phyloP scores from a whole-genome alignment of 2,797 vertebrate genomes.

The Characodon lateralis region DNA sequence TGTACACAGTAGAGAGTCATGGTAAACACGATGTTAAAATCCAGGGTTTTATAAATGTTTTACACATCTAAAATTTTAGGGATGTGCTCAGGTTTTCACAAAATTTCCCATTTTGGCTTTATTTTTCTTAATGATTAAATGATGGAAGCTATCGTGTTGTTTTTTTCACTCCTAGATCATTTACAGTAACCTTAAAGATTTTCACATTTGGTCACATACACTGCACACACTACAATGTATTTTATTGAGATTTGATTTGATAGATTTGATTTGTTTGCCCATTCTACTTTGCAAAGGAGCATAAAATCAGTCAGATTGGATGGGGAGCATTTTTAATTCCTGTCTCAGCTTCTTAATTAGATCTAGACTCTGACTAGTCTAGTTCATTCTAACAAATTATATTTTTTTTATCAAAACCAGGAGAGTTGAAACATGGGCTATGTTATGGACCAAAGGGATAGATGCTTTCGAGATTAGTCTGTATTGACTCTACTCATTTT shows the following conservation, averaged over 20 bases:
- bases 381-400: not conserved
- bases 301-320: not conserved
- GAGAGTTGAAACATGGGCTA: not conserved
- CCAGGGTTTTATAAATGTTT: not conserved
- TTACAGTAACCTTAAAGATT: not conserved
- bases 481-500: not conserved
- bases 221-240: no score
- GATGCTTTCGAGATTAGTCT: not conserved
- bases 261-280: no score
- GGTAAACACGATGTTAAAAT: not conserved
- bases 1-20: not conserved
- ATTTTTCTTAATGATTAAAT: not conserved
- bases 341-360: not conserved
- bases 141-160: not conserved
- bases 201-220: not conserved
- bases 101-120: not conserved
- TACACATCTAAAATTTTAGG: not conserved
- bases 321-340: not conserved
- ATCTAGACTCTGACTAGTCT: not conserved
- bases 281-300: not conserved
- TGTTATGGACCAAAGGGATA: no score
- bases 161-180: not conserved
- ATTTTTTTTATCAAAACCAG: not conserved
- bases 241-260: no score
- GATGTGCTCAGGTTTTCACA: not conserved